phyloP scores from a whole-genome alignment of 2,797 vertebrate species.

The Pseudochromis fuscus region DNA sequence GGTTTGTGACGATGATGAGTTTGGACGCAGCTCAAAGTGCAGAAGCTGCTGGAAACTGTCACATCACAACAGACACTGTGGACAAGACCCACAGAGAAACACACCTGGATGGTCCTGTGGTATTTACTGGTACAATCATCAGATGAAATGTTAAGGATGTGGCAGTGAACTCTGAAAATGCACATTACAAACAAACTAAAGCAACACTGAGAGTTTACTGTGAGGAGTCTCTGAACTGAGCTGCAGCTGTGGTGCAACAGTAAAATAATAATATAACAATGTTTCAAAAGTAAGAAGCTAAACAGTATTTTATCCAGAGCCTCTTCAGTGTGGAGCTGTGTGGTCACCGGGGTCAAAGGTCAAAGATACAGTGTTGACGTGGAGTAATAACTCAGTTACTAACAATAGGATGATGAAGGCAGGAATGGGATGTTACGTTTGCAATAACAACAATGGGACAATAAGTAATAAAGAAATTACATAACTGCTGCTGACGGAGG shows the following conservation, averaged over 20 bases:
- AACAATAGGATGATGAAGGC: conserved; percentile 2
- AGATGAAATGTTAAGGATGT: background rate
- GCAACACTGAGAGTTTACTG: too few relatives aligned
- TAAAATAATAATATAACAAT: too few relatives aligned
- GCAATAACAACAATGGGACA: conserved; percentile 26
- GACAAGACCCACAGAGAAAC: background rate
- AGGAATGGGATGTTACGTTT: conserved; percentile 7
- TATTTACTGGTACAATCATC: background rate
- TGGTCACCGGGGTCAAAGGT: background rate
- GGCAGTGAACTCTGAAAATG: background rate
- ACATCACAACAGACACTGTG: conserved; percentile 13
- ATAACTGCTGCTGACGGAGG: background rate
- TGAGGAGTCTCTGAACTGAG: background rate
- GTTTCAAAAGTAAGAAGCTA: background rate
- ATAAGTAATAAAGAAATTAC: background rate
- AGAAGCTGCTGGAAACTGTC: conserved; percentile 36
- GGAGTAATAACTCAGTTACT: background rate
- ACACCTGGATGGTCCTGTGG: background rate
- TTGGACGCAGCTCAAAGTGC: conserved; percentile 31
- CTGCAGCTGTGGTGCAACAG: background rate
- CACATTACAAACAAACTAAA: too few relatives aligned
- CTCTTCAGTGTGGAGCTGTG: background rate
- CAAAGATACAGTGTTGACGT: background rate
- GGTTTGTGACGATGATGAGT: conserved; percentile 26
- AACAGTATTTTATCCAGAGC: background rate